phyloP scores from a whole-genome alignment of 2,113 vertebrate genomes.

The Salvelinus namaycush region DNA sequence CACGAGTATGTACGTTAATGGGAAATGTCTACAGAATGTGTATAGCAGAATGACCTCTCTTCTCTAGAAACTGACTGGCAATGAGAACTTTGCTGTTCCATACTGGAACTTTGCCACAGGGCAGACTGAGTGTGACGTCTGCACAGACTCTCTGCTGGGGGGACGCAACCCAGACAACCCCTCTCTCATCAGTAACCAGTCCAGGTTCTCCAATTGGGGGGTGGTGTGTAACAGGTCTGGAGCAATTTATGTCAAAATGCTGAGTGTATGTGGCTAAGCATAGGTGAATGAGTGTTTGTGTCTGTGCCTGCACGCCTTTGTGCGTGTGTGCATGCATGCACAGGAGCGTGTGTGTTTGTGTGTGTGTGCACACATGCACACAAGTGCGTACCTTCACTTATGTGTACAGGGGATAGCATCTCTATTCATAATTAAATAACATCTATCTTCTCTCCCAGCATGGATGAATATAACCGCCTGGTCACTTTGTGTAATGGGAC shows the following conservation, averaged over 20 bases:
- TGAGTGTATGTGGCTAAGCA: no score
- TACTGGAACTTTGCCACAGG: slow-evolving; percentile 98
- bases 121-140: slow-evolving; percentile 87
- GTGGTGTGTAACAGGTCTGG: slow-evolving; percentile 82
- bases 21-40: no score
- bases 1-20: no score
- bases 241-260: no score
- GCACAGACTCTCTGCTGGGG: slow-evolving; percentile 86
- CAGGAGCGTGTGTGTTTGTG: no score
- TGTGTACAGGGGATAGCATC: no score
- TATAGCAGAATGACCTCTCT: not conserved
- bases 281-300: no score
- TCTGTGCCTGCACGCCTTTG: no score
- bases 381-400: no score
- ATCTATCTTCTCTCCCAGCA: slow-evolving; percentile 60
- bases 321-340: no score
- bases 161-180: slow-evolving; percentile 75
- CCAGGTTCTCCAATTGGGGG: slow-evolving; percentile 90
- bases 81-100: slow-evolving; percentile 90
- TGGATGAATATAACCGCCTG: slow-evolving; percentile 77
- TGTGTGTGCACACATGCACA: no score
- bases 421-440: no score
- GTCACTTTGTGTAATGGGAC: slow-evolving; percentile 93
- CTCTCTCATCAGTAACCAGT: slow-evolving; percentile 81
- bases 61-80: slow-evolving; percentile 81